Conservation (phyloP, 2,797 vertebrate species). For the Rhodeus uyekii region DNA sequence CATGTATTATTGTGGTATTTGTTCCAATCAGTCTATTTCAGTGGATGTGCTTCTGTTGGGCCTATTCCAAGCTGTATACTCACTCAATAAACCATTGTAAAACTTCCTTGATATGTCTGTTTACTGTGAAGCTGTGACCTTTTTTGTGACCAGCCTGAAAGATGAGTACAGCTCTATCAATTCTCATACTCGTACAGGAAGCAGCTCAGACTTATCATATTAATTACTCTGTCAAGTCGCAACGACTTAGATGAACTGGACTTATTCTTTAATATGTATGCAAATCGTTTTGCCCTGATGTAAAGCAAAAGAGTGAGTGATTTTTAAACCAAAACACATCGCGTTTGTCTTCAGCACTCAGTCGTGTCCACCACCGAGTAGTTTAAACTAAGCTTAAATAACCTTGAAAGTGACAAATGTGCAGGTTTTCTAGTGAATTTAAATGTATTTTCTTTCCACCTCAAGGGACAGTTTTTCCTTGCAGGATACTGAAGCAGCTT, state of each 20-base stretch:
- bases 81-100: constrained; percentile 27
- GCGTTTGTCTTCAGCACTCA: background rate
- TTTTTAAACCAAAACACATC: constrained; percentile 23
- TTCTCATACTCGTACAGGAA: background rate
- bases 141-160: constrained; percentile 14
- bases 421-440: constrained; percentile 13
- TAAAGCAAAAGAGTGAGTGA: constrained; percentile 15
- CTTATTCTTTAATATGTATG: constrained; percentile 40
- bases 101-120: constrained; percentile 2
- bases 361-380: background rate
- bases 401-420: background rate
- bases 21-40: constrained; percentile 16
- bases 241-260: constrained; percentile 13
- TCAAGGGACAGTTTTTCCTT: background rate
- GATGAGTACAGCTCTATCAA: constrained; percentile 23
- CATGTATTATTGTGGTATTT: constrained; percentile 27
- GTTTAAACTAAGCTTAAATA: background rate
- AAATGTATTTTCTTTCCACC: background rate
- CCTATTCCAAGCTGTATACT: constrained; percentile 14
- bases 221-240: constrained; percentile 21
- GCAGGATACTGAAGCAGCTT: background rate
- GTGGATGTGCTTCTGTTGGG: constrained; percentile 37
- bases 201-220: background rate
- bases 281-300: constrained; percentile 42
- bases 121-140: background rate